phyloP scores from a whole-genome alignment of 2,113 vertebrate species.

The Hippocampus comes region DNA sequence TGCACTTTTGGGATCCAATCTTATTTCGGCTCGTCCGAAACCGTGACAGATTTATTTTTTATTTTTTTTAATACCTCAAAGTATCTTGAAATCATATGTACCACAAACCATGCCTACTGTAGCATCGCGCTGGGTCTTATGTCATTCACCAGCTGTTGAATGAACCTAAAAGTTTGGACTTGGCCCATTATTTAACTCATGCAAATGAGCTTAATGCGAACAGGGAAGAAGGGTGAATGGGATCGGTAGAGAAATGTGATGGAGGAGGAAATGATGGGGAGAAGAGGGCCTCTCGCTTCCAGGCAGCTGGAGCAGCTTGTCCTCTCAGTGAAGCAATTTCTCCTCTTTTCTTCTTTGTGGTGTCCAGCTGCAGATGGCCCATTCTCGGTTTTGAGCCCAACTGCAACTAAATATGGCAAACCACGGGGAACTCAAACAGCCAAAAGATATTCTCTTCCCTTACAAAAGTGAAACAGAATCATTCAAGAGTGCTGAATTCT shows the following conservation, averaged over 20 bases:
- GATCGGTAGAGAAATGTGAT: neutral
- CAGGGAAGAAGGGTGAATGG: neutral
- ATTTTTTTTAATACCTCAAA: too few species aligned
- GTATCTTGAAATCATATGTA: too few species aligned
- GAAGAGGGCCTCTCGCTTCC: slow-evolving; percentile 23
- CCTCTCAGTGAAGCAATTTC: slow-evolving; percentile 40
- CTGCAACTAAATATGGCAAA: neutral
- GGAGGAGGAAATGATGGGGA: slow-evolving; percentile 25
- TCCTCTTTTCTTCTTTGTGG: neutral
- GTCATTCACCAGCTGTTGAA: too few species aligned
- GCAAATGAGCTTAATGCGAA: too few species aligned
- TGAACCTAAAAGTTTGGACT: too few species aligned
- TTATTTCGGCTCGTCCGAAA: too few species aligned
- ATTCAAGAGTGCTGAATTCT: neutral
- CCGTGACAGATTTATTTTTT: too few species aligned
- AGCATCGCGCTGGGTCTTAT: too few species aligned
- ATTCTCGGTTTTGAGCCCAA: neutral
- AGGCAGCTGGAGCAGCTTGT: slow-evolving; percentile 31
- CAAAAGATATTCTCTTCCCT: neutral
- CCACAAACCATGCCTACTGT: too few species aligned
- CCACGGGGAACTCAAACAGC: neutral
- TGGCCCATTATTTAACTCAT: too few species aligned
- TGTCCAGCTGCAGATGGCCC: neutral
- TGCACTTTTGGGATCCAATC: too few species aligned
- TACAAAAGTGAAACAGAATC: neutral